Evolutionary conservation across 2,888 invertebrate species (phyloP).

Genomic region (Mythimna impura): DNA sequence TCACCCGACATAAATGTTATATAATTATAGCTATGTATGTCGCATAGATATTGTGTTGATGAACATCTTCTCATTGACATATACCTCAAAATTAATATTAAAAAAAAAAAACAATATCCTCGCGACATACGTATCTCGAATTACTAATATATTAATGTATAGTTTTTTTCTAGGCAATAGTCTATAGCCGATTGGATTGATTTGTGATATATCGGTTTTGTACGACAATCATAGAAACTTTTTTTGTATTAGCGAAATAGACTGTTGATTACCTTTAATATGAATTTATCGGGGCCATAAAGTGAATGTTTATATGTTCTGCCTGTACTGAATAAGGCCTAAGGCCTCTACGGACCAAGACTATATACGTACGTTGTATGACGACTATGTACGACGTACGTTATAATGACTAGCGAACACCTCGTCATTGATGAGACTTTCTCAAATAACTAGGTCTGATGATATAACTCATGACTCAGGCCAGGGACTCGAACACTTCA

Average conservation of each 20-base stretch:
- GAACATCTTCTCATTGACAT: conserved; percentile 30
- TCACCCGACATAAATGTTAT: conserved; percentile 64
- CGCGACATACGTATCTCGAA: conserved; percentile 73
- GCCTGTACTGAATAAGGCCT: conserved; percentile 46
- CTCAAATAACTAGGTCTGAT: conserved; percentile 44
- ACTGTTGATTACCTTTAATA: conserved; percentile 57
- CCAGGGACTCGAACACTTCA: conserved; percentile 19
- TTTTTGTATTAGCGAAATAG: conserved; percentile 58
- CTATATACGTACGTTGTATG: not conserved
- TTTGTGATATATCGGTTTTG: conserved; percentile 70
- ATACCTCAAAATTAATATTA: conserved; percentile 32
- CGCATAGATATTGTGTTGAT: conserved; percentile 54
- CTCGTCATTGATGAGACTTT: conserved; percentile 20
- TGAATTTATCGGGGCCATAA: conserved; percentile 62
- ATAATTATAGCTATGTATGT: conserved; percentile 72
- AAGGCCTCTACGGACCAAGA: conserved; percentile 30
- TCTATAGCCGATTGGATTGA: conserved; percentile 64
- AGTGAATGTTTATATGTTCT: conserved; percentile 57
- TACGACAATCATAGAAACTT: conserved; percentile 65
- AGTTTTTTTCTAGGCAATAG: conserved; percentile 69
- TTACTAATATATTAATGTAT: conserved; percentile 76
- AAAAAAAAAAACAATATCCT: conserved; percentile 44
- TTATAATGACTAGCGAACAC: conserved; percentile 29
- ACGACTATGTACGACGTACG: conserved; percentile 1
- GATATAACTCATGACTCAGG: conserved; percentile 22